Base-by-base conservation (phyloP, 2,888 invertebrate genomes). In the Ornithoptera alexandrae region DNA sequence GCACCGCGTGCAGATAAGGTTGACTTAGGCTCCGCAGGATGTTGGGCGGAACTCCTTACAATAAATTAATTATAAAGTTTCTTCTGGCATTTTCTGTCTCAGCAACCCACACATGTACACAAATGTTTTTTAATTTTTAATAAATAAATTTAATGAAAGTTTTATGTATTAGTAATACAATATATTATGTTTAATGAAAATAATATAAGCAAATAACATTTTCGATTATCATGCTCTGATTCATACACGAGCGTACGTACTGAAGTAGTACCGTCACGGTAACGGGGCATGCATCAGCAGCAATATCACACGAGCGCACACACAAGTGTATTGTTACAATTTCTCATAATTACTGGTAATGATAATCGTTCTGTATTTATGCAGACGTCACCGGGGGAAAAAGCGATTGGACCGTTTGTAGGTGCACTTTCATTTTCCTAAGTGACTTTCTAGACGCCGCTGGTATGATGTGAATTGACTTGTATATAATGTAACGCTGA, bases 341-440 rank as follows among this genome's bases (percentile, higher is more conserved):
- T 72, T 75, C 74, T 71, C 76, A 73, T 74, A 74, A 75, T 72
- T 74, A 46, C 53, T 39, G 69, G 70, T 74, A 75, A 74, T 74
- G 69, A 69, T 75, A 76, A 74, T 74, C 70, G 71, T 53, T 68
- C n/a, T 12, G 53, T 62, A 65, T 67, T 62, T 66, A 53, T 50
- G 53, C 62, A 62, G 62, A 59, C 67, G 68, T 72, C 72, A 71
- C 66, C 57, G 65, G 70, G 74, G 69, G 75, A 75, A 77, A 78
- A 77, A 75, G 72, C 73, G 36, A 69, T 72, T 72, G 71, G 69
- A 60, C 68, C 74, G 75, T 71, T 73, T 71, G 60, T 30, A 63
- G 53, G 71, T 65, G 69, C 68, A 76, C 78, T 78, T 78, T 77
- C 78, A 69, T 75, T 77, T 77, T 78, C 76, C 72, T 73, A 69